A percentile compares a stretch with the other conserved stretches of the same genome.
Conservation (phyloP, 2,113 vertebrate species). For the Cheirogaleus medius region DNA sequence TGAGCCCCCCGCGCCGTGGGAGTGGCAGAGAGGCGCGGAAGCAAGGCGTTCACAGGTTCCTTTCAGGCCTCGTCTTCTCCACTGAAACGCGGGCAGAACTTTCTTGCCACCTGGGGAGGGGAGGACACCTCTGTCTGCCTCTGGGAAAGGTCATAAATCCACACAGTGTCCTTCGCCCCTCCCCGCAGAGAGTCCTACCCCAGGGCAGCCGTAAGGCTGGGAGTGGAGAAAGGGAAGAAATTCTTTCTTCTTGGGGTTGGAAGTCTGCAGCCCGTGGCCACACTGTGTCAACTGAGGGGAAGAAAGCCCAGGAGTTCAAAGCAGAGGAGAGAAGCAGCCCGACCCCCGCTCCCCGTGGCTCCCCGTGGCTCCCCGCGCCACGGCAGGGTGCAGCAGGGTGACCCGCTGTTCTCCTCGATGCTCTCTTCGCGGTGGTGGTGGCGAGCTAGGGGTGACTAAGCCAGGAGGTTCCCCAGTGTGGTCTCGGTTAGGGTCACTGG, state of each 20-base stretch:
- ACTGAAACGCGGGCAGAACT: not conserved
- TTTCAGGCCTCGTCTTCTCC: not conserved
- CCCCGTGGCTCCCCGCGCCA: too few species aligned
- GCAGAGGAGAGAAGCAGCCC: constrained; percentile 34
- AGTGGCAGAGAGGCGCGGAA: too few species aligned
- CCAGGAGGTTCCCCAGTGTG: not conserved
- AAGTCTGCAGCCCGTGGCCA: not conserved
- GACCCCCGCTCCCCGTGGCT: not conserved
- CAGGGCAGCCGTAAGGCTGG: not conserved
- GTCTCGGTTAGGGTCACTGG: not conserved
- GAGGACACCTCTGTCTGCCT: not conserved
- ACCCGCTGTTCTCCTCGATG: not conserved
- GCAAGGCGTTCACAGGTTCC: not conserved
- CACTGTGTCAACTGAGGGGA: not conserved
- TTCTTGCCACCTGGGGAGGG: not conserved
- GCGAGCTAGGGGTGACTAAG: not conserved
- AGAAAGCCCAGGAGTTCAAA: not conserved
- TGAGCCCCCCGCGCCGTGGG: fast-evolving
- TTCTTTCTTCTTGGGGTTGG: not conserved
- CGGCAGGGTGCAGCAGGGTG: not conserved
- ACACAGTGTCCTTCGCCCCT: not conserved
- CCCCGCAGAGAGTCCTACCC: not conserved
- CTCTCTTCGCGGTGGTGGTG: not conserved
- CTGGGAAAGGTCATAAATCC: not conserved
- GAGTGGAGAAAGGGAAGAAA: not conserved